phyloP scores from a whole-genome alignment of 2,797 vertebrate species.

The Bradypus variegatus region DNA sequence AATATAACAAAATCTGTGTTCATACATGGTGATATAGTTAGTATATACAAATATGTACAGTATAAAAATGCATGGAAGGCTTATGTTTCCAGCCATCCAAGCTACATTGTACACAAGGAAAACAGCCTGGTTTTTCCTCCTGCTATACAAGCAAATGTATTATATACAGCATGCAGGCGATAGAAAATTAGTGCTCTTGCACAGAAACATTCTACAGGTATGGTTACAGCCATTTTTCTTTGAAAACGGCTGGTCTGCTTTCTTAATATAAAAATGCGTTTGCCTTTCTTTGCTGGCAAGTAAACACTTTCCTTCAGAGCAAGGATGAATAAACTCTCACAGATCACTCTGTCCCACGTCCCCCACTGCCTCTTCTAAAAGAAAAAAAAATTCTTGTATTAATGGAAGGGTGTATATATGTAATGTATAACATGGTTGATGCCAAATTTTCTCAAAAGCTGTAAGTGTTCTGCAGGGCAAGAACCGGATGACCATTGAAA shows the following conservation, averaged over 20 bases:
- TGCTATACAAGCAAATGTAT: constrained; percentile 57
- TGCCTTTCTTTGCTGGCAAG: constrained; percentile 54
- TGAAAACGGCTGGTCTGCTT: constrained; percentile 49
- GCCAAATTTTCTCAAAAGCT: background rate
- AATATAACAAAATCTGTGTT: constrained; percentile 77
- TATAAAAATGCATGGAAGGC: constrained; percentile 75
- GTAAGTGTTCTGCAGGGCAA: constrained; percentile 11
- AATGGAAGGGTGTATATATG: background rate
- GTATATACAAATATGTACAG: constrained; percentile 80
- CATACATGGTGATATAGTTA: constrained; percentile 71
- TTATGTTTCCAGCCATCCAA: constrained; percentile 65
- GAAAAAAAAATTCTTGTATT: constrained; percentile 24
- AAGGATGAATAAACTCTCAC: constrained; percentile 44
- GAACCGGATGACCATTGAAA: background rate
- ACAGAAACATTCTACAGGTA: constrained; percentile 59
- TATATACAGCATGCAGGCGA: constrained; percentile 72
- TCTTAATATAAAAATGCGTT: constrained; percentile 64
- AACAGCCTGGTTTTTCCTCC: constrained; percentile 50
- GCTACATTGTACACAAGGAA: constrained; percentile 56
- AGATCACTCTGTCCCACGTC: background rate
- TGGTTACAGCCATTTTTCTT: constrained; percentile 47
- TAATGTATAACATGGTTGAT: constrained; percentile 37
- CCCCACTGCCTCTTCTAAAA: background rate
- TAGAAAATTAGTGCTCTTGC: constrained; percentile 65
- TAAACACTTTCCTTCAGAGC: constrained; percentile 42